A percentile compares a stretch with the other conserved stretches of the same genome.
Evolutionary conservation across 2,797 vertebrate genomes (phyloP).

Genomic region (Enteromius thamalakanensis): DNA sequence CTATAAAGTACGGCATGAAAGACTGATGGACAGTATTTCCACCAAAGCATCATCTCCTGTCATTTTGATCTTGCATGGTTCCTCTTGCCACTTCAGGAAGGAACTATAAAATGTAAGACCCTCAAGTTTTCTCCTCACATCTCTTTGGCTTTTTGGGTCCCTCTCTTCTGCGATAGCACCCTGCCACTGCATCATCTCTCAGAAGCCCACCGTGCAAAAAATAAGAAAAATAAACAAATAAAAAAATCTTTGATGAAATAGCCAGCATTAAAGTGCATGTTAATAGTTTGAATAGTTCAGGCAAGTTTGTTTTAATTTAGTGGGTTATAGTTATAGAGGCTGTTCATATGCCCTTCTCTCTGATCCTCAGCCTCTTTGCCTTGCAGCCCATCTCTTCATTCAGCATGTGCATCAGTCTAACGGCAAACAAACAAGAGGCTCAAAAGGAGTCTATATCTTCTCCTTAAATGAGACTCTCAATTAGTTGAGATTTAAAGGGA

Average conservation of each 20-base stretch:
- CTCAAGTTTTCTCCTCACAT: slow-evolving; percentile 32
- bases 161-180: slow-evolving; percentile 39
- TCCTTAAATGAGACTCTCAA: slow-evolving; percentile 1
- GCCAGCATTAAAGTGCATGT: slow-evolving; percentile 56
- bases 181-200: slow-evolving; percentile 51
- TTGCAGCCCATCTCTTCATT: slow-evolving; percentile 66
- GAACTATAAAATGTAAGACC: slow-evolving; percentile 28
- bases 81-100: slow-evolving; percentile 24
- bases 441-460: slow-evolving; percentile 15
- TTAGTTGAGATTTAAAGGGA: slow-evolving; percentile 22
- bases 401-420: slow-evolving; percentile 64
- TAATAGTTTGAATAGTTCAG: slow-evolving; percentile 31
- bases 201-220: slow-evolving; percentile 76
- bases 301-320: slow-evolving; percentile 42
- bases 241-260: slow-evolving; percentile 46
- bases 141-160: slow-evolving; percentile 13
- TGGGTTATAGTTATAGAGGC: slow-evolving; percentile 39
- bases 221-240: background rate
- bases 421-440: slow-evolving; percentile 44
- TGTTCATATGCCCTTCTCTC: slow-evolving; percentile 51
- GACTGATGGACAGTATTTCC: slow-evolving; percentile 43
- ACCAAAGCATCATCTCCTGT: slow-evolving; percentile 54
- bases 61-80: slow-evolving; percentile 50
- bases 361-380: slow-evolving; percentile 60
- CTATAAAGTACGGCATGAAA: slow-evolving; percentile 42